phyloP scores from a whole-genome alignment of 2,113 vertebrate species.

The Salvelinus sp. region DNA sequence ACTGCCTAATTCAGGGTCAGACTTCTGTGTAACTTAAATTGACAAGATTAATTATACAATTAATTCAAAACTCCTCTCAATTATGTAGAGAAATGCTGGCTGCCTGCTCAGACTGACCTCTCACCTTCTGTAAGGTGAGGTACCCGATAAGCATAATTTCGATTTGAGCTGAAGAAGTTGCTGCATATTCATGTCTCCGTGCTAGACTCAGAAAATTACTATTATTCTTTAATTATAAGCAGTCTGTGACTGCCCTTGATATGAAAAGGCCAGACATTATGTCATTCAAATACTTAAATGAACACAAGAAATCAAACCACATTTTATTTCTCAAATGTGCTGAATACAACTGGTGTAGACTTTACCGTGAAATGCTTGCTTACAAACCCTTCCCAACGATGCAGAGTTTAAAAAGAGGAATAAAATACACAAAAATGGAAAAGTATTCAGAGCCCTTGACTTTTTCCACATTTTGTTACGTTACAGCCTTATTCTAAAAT shows the following conservation, averaged over 20 bases:
- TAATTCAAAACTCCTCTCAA: constrained; percentile 79
- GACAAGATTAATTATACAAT: constrained; percentile 83
- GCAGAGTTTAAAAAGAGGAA: no score
- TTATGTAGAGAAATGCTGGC: constrained; percentile 74
- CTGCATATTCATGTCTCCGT: constrained; percentile 65
- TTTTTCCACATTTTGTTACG: no score
- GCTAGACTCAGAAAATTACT: constrained; percentile 64
- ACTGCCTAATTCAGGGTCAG: constrained; percentile 70
- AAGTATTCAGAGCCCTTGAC: no score
- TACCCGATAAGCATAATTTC: constrained; percentile 78
- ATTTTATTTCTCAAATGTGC: no score
- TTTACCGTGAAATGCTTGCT: no score
- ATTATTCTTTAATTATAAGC: constrained; percentile 60
- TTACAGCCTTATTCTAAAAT: constrained; percentile 36
- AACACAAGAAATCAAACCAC: constrained; percentile 51
- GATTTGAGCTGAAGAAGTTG: constrained; percentile 67
- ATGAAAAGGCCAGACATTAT: constrained; percentile 56
- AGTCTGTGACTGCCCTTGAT: constrained; percentile 65
- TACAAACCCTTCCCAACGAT: no score
- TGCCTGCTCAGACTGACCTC: constrained; percentile 69
- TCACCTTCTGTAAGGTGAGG: constrained; percentile 71
- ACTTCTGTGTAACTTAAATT: constrained; percentile 77
- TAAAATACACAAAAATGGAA: no score
- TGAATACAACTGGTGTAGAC: no score
- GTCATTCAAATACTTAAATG: constrained; percentile 49